Evolutionary conservation across 2,113 vertebrate species (phyloP), one percentile per base, ranked within the genome.

Genomic region (Chitala chitala): DNA sequence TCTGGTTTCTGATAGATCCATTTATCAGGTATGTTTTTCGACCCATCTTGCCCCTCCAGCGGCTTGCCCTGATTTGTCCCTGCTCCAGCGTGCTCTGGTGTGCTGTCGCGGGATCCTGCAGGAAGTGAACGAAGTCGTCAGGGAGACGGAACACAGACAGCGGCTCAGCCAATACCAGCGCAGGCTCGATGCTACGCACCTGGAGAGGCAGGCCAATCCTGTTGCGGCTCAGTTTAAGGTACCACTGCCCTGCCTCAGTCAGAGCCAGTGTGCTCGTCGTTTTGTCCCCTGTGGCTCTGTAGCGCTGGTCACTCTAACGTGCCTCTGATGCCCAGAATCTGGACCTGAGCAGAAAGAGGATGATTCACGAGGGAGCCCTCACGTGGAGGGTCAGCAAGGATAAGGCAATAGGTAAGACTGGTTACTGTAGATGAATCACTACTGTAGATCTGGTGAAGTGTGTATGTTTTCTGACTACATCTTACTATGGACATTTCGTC

Each of bases 351-450:
- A 88, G 88, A 0, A 94, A 93, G 69, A 89, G 83, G n/a, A 94
- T 98, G 96, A 92, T 98, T 75, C 95, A 98, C 0, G 96, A 98
- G 77, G 96, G 96, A 0, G 89, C 92, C 0, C 89, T 98, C 53
- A 87, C 85, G 0, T 98, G 96, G 96, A 92, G 92, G 76, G 81
- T 98, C 79, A 89, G 87, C 87, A 98, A 94, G 83, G 96, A 98
- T 26, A 98, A 98, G 85, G 92, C 91, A 2, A 84, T 98, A 73
- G 96, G 96, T 98, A 70, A 0, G 89, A 73, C 15, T 4, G 55
- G 44, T 38, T 12, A 2, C 31, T 22, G 31, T 46, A 8, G 4
- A n/a, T 56, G 51, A 58, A 42, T n/a, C 46, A 38, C 12, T 5
- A 6, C n/a, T 6, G 29, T 40, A 8, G 59, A 46, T 26, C 46